Evolutionary conservation across 1,140 invertebrate species (phyloP).

Genomic region (Macrobrachium rosenbergii): DNA sequence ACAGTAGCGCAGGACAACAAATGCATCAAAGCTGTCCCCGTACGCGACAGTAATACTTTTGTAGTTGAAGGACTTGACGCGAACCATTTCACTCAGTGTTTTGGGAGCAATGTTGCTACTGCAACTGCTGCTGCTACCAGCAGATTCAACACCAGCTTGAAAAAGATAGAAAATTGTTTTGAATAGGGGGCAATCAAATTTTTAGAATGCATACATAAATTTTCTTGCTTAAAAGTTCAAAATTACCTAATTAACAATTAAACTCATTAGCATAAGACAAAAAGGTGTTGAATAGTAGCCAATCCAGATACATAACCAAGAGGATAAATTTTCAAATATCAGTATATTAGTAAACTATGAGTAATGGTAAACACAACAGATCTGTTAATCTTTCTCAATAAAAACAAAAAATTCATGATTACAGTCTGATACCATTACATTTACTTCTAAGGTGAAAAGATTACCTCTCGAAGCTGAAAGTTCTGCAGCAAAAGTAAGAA

Average conservation of each 20-base stretch:
- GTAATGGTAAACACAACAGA: too few relatives aligned
- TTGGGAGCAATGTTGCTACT: slow-evolving; percentile 48
- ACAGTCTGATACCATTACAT: too few relatives aligned
- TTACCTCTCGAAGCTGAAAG: slow-evolving; percentile 76
- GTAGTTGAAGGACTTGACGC: slow-evolving; percentile 86
- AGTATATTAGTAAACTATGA: too few relatives aligned
- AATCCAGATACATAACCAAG: too few relatives aligned
- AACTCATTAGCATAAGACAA: too few relatives aligned
- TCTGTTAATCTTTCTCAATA: too few relatives aligned
- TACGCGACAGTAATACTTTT: slow-evolving; percentile 85
- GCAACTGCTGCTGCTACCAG: slow-evolving; percentile 49
- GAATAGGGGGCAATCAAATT: slow-evolving; percentile 24
- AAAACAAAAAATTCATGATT: too few relatives aligned
- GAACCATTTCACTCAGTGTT: slow-evolving; percentile 60
- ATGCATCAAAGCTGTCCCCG: slow-evolving; percentile 82
- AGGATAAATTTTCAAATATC: too few relatives aligned
- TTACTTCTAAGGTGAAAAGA: slow-evolving; percentile 71
- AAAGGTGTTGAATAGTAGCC: too few relatives aligned
- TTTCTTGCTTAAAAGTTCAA: too few relatives aligned
- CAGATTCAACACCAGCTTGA: slow-evolving; percentile 52
- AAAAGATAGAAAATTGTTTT: neutral
- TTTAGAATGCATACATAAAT: slow-evolving; percentile 7
- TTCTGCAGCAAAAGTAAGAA: slow-evolving; percentile 79
- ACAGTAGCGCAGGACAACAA: slow-evolving; percentile 83
- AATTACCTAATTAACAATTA: too few relatives aligned